phyloP scores from a whole-genome alignment of 2,113 vertebrate species.

The Dasypus novemcinctus region DNA sequence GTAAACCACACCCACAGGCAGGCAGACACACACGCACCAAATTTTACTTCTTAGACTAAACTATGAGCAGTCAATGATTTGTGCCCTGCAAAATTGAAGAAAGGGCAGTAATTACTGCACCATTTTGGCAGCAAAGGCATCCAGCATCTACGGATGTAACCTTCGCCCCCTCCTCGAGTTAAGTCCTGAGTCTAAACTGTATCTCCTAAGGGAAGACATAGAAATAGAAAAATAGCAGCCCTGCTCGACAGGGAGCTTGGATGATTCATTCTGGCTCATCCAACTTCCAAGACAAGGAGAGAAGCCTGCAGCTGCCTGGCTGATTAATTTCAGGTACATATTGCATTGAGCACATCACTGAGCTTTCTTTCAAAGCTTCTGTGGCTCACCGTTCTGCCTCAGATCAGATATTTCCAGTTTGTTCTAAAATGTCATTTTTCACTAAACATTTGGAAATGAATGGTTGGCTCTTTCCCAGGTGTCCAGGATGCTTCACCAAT shows the following conservation, averaged over 20 bases:
- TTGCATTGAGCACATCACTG: not conserved
- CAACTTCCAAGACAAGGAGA: not conserved
- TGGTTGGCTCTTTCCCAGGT: not conserved
- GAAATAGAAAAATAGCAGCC: not conserved
- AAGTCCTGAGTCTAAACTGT: too few species aligned
- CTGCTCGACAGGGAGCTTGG: not conserved
- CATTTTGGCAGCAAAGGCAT: not conserved
- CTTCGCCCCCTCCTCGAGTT: not conserved
- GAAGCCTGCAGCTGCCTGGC: not conserved
- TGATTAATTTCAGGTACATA: rapidly evolving
- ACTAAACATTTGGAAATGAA: not conserved
- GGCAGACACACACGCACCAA: rapidly evolving
- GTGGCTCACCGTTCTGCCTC: not conserved
- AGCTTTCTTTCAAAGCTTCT: not conserved
- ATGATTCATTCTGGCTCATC: rapidly evolving
- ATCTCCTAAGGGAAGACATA: too few species aligned
- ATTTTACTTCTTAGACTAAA: not conserved
- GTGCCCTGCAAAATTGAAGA: not conserved
- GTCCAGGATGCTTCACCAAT: not conserved
- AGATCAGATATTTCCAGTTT: not conserved
- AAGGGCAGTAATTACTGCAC: not conserved
- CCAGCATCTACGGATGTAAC: not conserved
- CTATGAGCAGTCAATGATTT: not conserved
- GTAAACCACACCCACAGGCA: not conserved
- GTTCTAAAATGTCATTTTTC: not conserved